Base-by-base conservation (phyloP, 2,113 vertebrate genomes). In the Halcyon malimbica region DNA sequence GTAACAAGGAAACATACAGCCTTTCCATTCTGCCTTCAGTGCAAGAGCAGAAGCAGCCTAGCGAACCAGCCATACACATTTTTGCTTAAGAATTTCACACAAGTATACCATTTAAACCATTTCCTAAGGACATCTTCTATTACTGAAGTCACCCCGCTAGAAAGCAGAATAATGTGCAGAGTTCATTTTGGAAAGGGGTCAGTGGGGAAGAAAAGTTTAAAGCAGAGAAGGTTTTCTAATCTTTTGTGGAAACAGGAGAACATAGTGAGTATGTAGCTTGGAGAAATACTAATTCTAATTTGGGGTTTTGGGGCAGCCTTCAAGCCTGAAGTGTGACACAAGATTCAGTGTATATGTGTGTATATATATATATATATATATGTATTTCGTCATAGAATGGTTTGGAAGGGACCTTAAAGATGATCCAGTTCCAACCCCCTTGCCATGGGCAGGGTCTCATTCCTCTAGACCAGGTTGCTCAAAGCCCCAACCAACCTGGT, bases 121-220 rank as follows among this genome's bases (percentile, higher is more conserved):
- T 97, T 96, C 92, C 88, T 89, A 83, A 93, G 81, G 75, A 95
- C 37, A 92, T 84, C 85, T 90, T 96, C 92, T 95, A 42, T 96
- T 94, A 93, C 53, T 93, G 82, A 87, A 95, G 59, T 94, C 89
- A 83, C 18, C 29, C 53, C 95, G 64, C 57, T 91, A 97, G 89
- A 97, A 96, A 97, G 88, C 67, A 89, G 82, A 96, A 94, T 93
- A 93, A 91, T 68, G 56, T 20, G 6, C 41, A 39, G 25, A 71
- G 33, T 46, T 93, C 80, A 83, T 93, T 84, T 73, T 62, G 25
- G 37, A 86, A 77, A 64, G 6, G 24, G 25, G 56, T n/a, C 0
- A 0, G 4, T 44, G 41, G 9, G 16, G 24, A 6, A 77, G 44
- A 78, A 17, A 15, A 59, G 23, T 87, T 65, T 70, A 63, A 87